Percentiles rank a stretch among this genome's conserved stretches.
These are phyloP conservation scores for Trisateles emortualis DNA, from an alignment of 2,888 invertebrate genomes.

Conservation along the genomic window DNA sequence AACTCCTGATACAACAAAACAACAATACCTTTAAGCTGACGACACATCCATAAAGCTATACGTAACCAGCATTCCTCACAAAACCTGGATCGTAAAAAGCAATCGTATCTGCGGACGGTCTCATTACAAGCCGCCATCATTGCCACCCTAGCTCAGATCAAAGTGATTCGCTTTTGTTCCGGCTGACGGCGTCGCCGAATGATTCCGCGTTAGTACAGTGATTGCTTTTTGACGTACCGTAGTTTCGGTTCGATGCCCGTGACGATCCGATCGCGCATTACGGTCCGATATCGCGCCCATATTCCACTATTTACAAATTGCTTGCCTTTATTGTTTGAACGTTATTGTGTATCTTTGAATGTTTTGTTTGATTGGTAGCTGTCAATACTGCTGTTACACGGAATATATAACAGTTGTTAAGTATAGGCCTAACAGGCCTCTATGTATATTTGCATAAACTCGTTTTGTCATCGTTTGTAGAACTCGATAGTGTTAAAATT, in stretches of 20 bases:
- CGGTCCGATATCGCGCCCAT: conserved; percentile 26
- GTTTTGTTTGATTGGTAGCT: conserved; percentile 22
- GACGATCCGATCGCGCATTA: conserved; percentile 49
- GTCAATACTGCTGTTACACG: conserved; percentile 9
- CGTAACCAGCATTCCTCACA: conserved; percentile 21
- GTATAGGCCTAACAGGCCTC: no score
- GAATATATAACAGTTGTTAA: no score
- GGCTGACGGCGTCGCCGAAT: conserved; percentile 69
- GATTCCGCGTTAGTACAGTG: conserved; percentile 74
- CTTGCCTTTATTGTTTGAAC: conserved; percentile 43
- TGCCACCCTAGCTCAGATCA: conserved; percentile 64
- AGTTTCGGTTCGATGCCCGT: conserved; percentile 51
- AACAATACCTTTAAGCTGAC: neutral
- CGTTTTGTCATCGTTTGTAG: no score
- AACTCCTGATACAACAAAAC: no score
- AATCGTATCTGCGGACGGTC: conserved; percentile 26
- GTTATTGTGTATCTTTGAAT: conserved; percentile 40
- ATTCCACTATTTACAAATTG: conserved; percentile 50
- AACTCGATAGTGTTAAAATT: no score
- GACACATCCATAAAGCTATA: neutral
- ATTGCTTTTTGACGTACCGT: conserved; percentile 75
- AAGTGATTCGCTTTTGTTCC: conserved; percentile 81
- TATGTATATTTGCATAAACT: no score
- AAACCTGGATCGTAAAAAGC: conserved; percentile 23
- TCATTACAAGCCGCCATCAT: conserved; percentile 27